Evolutionary conservation across 2,797 vertebrate species (phyloP), one percentile per base, ranked within the genome.

Genomic region (Mycteria americana): DNA sequence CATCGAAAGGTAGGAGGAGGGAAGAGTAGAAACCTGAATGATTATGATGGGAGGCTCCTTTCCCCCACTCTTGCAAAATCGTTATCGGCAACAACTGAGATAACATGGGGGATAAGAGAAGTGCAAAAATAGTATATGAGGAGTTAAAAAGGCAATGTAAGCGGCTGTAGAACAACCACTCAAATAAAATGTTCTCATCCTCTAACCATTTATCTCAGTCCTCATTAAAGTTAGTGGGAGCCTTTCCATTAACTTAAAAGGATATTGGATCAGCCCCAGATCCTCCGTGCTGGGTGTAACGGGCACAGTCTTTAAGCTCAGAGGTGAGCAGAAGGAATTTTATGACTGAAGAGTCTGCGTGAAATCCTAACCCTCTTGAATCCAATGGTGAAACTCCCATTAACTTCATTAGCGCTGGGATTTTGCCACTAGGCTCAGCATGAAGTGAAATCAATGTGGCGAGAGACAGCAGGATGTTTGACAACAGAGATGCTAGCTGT

Each of bases 231-330:
- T 88, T 88, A 92, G 86, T 83, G 53, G 72, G 86, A 96, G 78
- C 69, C 65, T 84, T 91, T 89, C 92, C 69, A 69, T 93, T 91
- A 87, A 50, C 48, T 89, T 89, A 77, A 89, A 92, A 78, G 73
- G 62, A 50, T 94, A 60, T 93, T 94, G 93, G 69, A 93, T 93
- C 82, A 75, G 81, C 54, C 81, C 75, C 91, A 79, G 72, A 54
- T 91, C 72, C 57, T 83, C 54, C 30, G 0, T 91, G 92, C 92
- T 93, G 97, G 35, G 86, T 33, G 68, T 69, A 93, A 74, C 16
- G 2, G 92, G 81, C 50, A 73, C 86, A 87, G 91, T 77, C 78
- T 41, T 94, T 93, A 92, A 93, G 92, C 96, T 97, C 90, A 94
- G 93, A 95, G 88, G 88, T 92, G 92, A 95, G 93, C 18, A 3